Percentiles rank a stretch among this genome's conserved stretches.
phyloP scores from a whole-genome alignment of 2,113 vertebrate genomes.

The Phylloscopus whistleri region DNA sequence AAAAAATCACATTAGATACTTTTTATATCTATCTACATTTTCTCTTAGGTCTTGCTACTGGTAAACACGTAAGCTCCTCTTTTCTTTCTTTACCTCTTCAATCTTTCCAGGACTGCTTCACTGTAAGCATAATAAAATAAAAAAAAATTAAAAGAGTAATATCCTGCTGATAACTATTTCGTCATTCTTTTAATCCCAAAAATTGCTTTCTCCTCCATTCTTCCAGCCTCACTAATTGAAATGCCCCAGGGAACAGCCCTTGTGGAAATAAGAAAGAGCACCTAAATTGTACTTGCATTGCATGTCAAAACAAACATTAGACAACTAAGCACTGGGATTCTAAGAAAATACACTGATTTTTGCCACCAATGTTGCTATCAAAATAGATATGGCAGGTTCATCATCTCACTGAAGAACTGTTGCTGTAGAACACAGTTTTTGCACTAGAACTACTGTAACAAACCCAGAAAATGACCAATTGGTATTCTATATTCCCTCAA shows the following conservation, averaged over 20 bases:
- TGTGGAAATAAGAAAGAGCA: not conserved
- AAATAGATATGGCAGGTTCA: not conserved
- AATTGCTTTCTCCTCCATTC: not conserved
- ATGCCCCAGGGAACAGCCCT: not conserved
- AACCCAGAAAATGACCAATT: not conserved
- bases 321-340: not conserved
- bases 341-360: not conserved
- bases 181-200: not conserved
- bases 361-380: not conserved
- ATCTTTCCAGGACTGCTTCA: not conserved
- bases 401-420: not conserved
- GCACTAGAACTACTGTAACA: not conserved
- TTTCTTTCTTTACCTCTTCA: not conserved
- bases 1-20: not conserved
- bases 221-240: not conserved
- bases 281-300: not conserved
- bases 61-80: not conserved
- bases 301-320: not conserved
- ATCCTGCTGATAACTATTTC: not conserved
- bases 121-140: not conserved
- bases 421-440: not conserved
- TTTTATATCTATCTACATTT: not conserved
- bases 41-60: not conserved
- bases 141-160: not conserved
- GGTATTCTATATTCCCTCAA: not conserved